Evolutionary conservation across 2,888 invertebrate genomes (phyloP).

Genomic region (Anodontia alba): DNA sequence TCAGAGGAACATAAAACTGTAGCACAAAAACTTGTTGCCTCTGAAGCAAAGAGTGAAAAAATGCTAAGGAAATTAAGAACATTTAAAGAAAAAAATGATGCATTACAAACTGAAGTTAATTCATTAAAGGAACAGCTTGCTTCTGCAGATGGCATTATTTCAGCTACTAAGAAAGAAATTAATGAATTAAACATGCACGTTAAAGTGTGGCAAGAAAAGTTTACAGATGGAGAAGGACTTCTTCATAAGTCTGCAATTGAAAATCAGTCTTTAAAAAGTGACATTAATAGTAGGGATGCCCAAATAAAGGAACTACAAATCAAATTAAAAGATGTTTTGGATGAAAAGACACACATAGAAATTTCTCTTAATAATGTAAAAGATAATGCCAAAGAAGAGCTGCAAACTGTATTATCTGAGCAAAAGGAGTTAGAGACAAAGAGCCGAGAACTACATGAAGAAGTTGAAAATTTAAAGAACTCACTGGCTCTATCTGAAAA

Average conservation of each 20-base stretch:
- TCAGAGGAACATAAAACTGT: constrained; percentile 25
- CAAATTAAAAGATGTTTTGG: neutral
- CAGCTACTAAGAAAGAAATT: constrained; percentile 19
- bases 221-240: constrained; percentile 29
- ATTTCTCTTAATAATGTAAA: constrained; percentile 24
- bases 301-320: neutral
- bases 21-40: constrained; percentile 16
- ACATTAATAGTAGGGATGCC: constrained; percentile 42
- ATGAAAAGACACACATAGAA: neutral
- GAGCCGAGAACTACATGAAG: neutral
- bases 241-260: constrained; percentile 2
- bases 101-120: constrained; percentile 47
- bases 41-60: constrained; percentile 61
- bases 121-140: constrained; percentile 42
- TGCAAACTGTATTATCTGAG: neutral
- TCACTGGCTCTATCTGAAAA: neutral
- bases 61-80: constrained; percentile 93
- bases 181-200: constrained; percentile 26
- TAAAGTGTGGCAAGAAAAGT: constrained; percentile 23
- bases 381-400: neutral
- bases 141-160: constrained; percentile 41
- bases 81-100: constrained; percentile 88
- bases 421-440: constrained; percentile 18
- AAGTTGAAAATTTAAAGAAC: neutral
- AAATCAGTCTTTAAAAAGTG: constrained; percentile 55